Evolutionary conservation across 2,797 vertebrate species (phyloP).

Genomic region (Apogon talboti): DNA sequence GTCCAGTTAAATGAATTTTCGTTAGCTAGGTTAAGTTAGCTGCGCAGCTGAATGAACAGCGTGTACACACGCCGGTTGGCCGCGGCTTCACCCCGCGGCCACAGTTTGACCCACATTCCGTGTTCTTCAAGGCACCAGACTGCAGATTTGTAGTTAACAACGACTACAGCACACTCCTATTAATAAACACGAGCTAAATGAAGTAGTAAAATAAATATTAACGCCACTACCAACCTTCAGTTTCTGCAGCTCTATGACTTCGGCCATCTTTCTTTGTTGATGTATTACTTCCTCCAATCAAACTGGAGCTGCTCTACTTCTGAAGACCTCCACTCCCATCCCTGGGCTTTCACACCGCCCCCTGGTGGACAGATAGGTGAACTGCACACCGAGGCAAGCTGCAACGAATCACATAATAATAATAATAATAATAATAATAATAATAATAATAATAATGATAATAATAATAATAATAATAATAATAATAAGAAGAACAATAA

Average conservation of each 20-base stretch:
- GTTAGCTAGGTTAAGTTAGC: slow-evolving; percentile 24
- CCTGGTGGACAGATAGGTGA: not conserved
- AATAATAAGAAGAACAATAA: no score
- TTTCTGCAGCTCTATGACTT: slow-evolving; percentile 80
- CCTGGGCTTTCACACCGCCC: slow-evolving; percentile 26
- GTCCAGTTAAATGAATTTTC: not conserved
- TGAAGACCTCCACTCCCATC: accelerated
- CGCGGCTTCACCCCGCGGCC: not conserved
- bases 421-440: no score
- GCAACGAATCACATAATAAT: no score
- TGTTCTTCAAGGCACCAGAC: accelerated
- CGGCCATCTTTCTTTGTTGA: slow-evolving; percentile 82
- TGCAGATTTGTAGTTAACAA: accelerated
- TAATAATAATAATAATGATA: no score
- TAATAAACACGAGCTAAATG: accelerated
- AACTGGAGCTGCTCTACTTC: slow-evolving; percentile 38
- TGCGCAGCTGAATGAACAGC: slow-evolving; percentile 35
- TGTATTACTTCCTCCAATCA: slow-evolving; percentile 70
- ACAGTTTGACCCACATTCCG: not conserved
- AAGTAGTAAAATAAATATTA: not conserved
- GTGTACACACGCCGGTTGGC: slow-evolving; percentile 57
- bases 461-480: no score
- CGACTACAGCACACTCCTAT: accelerated
- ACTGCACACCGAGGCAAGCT: slow-evolving; percentile 4
- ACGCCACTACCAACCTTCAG: slow-evolving; percentile 70